Conservation (phyloP, 2,888 invertebrate genomes). For the Hyalella azteca region DNA sequence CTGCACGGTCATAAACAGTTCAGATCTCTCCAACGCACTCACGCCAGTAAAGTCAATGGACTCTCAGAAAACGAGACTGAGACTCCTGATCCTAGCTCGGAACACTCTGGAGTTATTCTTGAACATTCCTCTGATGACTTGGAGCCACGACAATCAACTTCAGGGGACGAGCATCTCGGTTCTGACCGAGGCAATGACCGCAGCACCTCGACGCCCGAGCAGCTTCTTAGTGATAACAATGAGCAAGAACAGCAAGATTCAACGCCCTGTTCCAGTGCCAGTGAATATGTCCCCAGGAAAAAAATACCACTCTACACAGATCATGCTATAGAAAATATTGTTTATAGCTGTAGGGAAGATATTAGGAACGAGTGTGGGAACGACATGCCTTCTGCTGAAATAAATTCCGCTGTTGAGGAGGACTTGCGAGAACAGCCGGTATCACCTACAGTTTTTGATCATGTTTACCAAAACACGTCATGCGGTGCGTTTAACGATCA, state of each 20-base stretch:
- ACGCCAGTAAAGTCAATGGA: not conserved
- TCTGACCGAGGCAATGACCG: slow-evolving; percentile 16
- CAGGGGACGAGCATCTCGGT: slow-evolving; percentile 4
- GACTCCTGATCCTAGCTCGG: not conserved
- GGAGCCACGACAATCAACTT: not conserved
- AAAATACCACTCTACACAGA: not conserved
- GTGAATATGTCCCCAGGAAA: not conserved
- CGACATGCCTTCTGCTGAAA: not conserved
- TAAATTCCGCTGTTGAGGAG: not conserved
- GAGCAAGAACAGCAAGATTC: not conserved
- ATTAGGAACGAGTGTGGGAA: not conserved
- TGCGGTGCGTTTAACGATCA: not conserved
- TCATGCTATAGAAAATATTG: not conserved
- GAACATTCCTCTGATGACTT: slow-evolving; percentile 14
- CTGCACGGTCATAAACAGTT: not conserved
- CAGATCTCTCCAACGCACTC: not conserved
- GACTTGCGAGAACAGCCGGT: not conserved
- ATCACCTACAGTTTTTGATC: not conserved
- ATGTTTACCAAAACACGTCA: slow-evolving; percentile 7
- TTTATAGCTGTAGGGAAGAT: not conserved
- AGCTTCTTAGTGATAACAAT: slow-evolving; percentile 18
- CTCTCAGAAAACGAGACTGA: slow-evolving; percentile 11
- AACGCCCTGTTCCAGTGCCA: too few species aligned
- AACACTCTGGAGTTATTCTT: not conserved
- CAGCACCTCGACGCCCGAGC: slow-evolving; percentile 16